Percentiles rank a stretch among this genome's conserved stretches.
Conservation (phyloP, 2,113 vertebrate species). For the Chlorodrepanis virens region DNA sequence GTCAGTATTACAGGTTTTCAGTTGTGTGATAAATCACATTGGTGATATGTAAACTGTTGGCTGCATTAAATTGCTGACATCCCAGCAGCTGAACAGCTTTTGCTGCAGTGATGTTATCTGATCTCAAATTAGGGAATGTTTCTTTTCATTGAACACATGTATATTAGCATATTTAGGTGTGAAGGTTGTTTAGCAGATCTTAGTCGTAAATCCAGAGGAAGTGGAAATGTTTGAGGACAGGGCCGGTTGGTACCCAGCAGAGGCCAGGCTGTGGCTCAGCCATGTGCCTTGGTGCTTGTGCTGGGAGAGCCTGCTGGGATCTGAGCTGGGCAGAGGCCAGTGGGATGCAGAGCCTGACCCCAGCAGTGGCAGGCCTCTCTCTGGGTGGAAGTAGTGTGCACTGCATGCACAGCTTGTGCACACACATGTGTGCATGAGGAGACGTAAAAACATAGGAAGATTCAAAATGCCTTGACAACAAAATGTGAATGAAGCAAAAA, state of each 20-base stretch:
- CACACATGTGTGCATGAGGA: fast-evolving
- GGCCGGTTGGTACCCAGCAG: not conserved
- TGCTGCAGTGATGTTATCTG: not conserved
- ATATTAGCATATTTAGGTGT: not conserved
- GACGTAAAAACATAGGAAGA: not conserved
- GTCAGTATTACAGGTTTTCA: not conserved
- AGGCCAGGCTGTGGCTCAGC: fast-evolving
- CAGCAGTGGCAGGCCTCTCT: not conserved
- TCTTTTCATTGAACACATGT: fast-evolving
- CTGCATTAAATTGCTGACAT: not conserved
- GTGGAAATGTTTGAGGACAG: fast-evolving
- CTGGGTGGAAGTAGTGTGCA: fast-evolving
- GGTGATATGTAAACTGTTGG: not conserved
- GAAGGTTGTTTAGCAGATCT: not conserved
- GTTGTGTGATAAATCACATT: not conserved
- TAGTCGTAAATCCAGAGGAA: not conserved
- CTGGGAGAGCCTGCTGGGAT: not conserved
- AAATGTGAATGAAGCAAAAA: constrained; percentile 26
- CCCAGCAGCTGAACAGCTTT: not conserved
- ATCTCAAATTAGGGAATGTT: not conserved
- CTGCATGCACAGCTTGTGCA: fast-evolving
- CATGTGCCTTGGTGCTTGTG: fast-evolving
- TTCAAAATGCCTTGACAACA: not conserved
- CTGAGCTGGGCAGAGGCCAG: not conserved
- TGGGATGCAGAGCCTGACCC: not conserved